Evolutionary conservation across 2,888 invertebrate genomes (phyloP).

Genomic region (Patella caerulea): DNA sequence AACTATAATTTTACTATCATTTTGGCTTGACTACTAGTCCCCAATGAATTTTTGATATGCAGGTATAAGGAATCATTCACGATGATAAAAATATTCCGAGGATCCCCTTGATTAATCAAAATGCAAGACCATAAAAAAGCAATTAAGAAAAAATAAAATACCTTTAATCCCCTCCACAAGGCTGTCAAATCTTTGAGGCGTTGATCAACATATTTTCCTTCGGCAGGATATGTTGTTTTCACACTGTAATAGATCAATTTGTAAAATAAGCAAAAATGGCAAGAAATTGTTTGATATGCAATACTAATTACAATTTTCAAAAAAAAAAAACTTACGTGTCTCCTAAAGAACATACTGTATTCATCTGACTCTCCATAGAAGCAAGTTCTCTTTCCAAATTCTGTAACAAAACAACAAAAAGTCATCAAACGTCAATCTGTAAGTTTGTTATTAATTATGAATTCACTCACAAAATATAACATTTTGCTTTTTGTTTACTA

Average conservation of each 20-base stretch:
- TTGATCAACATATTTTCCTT: constrained; percentile 86
- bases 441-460: too few relatives aligned
- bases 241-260: constrained; percentile 76
- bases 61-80: background rate
- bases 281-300: background rate
- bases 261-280: constrained; percentile 4
- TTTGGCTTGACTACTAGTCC: too few relatives aligned
- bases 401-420: constrained; percentile 43
- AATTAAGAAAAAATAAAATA: constrained; percentile 32
- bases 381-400: constrained; percentile 93
- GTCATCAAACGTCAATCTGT: too few relatives aligned
- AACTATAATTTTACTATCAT: too few relatives aligned
- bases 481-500: too few relatives aligned
- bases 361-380: constrained; percentile 93
- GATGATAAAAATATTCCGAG: constrained; percentile 14
- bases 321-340: constrained; percentile 78
- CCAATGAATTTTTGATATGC: too few relatives aligned
- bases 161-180: constrained; percentile 87
- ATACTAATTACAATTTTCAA: background rate
- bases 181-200: constrained; percentile 88
- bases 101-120: too few relatives aligned
- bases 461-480: too few relatives aligned
- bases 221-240: constrained; percentile 91
- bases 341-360: constrained; percentile 86
- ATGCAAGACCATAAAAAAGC: too few relatives aligned